Conservation (phyloP, 2,797 vertebrate genomes). For the Morelia viridis region DNA sequence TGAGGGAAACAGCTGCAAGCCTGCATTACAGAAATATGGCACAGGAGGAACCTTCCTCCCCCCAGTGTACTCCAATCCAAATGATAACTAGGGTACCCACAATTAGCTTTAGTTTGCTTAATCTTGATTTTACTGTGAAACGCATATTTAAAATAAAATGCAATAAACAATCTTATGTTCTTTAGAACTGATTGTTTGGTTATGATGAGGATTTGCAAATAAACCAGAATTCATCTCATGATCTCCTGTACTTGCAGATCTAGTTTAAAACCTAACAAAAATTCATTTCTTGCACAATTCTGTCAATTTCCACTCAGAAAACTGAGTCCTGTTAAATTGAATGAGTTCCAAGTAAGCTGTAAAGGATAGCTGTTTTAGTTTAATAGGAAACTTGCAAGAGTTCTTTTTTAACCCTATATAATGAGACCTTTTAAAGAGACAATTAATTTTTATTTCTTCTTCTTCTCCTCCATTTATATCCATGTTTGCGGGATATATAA, state of each 20-base stretch:
- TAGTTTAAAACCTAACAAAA: not conserved
- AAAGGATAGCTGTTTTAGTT: not conserved
- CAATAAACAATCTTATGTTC: too few relatives aligned
- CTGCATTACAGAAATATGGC: too few relatives aligned
- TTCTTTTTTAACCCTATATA: slow-evolving; percentile 4
- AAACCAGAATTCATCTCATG: not conserved
- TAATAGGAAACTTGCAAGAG: slow-evolving; percentile 25
- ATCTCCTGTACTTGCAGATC: not conserved
- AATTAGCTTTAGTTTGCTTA: too few relatives aligned
- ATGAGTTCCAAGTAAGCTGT: not conserved
- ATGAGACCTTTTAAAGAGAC: not conserved
- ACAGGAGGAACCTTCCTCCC: too few relatives aligned
- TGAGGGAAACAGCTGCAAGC: too few relatives aligned
- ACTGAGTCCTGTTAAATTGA: not conserved
- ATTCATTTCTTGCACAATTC: not conserved
- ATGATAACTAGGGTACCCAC: too few relatives aligned
- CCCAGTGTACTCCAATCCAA: too few relatives aligned
- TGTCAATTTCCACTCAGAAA: not conserved
- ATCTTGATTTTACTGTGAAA: too few relatives aligned
- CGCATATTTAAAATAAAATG: too few relatives aligned
- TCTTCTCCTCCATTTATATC: slow-evolving; percentile 13
- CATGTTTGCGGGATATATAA: not conserved
- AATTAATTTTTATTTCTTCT: not conserved
- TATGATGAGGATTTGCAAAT: too few relatives aligned
- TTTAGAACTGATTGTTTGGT: too few relatives aligned